These are phyloP conservation scores for Xenopus borealis DNA, from an alignment of 2,113 vertebrate genomes.

Conservation along the genomic window DNA sequence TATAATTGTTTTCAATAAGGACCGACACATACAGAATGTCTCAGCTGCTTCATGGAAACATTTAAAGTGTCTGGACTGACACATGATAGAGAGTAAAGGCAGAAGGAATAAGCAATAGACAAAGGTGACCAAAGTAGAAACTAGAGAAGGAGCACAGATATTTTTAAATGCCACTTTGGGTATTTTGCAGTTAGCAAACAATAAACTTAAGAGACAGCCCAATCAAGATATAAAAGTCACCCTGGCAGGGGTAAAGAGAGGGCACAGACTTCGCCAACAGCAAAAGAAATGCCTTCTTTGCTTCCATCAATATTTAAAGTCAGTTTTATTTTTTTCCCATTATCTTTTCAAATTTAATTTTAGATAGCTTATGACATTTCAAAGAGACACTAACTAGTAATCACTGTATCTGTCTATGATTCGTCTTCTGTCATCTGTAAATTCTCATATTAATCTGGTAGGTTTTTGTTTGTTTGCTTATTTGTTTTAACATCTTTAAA, in stretches of 20 bases:
- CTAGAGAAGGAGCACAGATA: slow-evolving; percentile 8
- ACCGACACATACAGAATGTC: slow-evolving; percentile 43
- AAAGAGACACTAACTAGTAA: background rate
- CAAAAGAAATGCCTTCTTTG: background rate
- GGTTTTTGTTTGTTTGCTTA: no score
- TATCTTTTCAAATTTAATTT: background rate
- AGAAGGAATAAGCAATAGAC: background rate
- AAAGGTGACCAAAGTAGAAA: slow-evolving; percentile 5
- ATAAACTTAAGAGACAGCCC: slow-evolving; percentile 33
- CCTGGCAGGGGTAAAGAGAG: slow-evolving; percentile 17
- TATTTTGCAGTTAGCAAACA: slow-evolving; percentile 21
- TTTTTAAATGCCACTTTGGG: slow-evolving; percentile 32
- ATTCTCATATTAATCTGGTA: no score
- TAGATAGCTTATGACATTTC: background rate
- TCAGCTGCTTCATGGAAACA: slow-evolving; percentile 15
- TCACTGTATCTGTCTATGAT: no score
- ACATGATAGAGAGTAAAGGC: slow-evolving; percentile 3
- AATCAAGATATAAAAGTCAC: slow-evolving; percentile 21
- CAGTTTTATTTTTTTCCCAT: background rate
- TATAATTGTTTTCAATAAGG: slow-evolving; percentile 64
- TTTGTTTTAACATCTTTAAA: no score
- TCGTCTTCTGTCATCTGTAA: no score
- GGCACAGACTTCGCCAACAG: slow-evolving; percentile 16
- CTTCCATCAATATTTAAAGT: background rate
- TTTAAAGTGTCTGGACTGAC: slow-evolving; percentile 29